These are phyloP conservation scores for Camponotus floridanus DNA, from an alignment of 1,140 invertebrate genomes.

Conservation along the genomic window DNA sequence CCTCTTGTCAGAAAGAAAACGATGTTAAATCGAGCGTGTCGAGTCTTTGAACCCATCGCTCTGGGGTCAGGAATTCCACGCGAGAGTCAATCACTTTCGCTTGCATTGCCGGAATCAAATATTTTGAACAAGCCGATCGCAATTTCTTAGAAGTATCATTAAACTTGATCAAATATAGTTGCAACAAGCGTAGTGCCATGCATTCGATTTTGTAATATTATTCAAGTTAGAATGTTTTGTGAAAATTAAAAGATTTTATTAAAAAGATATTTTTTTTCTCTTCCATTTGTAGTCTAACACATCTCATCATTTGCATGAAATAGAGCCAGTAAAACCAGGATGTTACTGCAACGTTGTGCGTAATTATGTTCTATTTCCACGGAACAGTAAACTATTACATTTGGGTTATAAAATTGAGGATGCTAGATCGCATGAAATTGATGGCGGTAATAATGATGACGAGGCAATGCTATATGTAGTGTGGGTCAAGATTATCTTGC, in stretches of 20 bases:
- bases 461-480: slow-evolving; percentile 51
- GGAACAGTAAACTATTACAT: slow-evolving; percentile 61
- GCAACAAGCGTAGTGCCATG: background rate
- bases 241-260: background rate
- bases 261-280: background rate
- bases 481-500: slow-evolving; percentile 57
- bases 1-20: slow-evolving; percentile 18
- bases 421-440: slow-evolving; percentile 52
- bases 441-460: slow-evolving; percentile 60
- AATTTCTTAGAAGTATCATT: background rate
- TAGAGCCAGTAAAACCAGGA: slow-evolving; percentile 21
- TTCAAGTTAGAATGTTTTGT: background rate
- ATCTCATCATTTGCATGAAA: background rate
- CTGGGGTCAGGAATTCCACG: slow-evolving; percentile 69
- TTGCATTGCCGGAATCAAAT: slow-evolving; percentile 52
- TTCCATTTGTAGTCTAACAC: background rate
- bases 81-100: slow-evolving; percentile 72
- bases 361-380: slow-evolving; percentile 50
- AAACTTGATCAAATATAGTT: background rate
- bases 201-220: background rate
- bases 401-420: slow-evolving; percentile 61
- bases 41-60: slow-evolving; percentile 51
- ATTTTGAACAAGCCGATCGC: slow-evolving; percentile 44
- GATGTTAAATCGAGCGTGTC: slow-evolving; percentile 64
- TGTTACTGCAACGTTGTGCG: slow-evolving; percentile 27